Evolutionary conservation across 2,113 vertebrate genomes (phyloP), one percentile per base, ranked within the genome.

Genomic region (Nesoenas mayeri): DNA sequence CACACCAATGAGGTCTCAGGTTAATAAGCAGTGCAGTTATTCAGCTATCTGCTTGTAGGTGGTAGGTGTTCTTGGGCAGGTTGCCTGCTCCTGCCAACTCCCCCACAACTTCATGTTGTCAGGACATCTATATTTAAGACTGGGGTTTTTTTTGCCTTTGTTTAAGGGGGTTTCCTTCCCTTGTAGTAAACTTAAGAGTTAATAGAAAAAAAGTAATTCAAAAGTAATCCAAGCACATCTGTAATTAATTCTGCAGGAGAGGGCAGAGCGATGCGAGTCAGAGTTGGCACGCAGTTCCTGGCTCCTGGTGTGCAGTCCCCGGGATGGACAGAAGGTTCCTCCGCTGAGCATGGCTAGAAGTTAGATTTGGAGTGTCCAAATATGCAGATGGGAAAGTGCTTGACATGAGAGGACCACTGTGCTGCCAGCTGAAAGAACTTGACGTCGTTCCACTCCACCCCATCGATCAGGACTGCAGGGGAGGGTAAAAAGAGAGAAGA

Each of bases 391-490:
- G 99, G 99, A 96, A 99, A 99, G 98, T 99, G 99, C 97, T 99
- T 99, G 97, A 99, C 99, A 4, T 99, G 99, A 51, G 99, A 99
- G 17, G 99, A 99, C 99, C 99, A 99, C 97, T 99, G 99, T 28
- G 99, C 99, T 10, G 99, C 99, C 94, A 99, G 97, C 98, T 99
- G 99, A 97, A 99, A 99, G 97, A 99, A 99, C 98, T 99, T 99
- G 72, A 99, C 99, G 3, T 99, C 99, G 6, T 99, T 99, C 99
- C 99, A 99, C 93, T 99, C 99, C 50, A 99, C 98, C 2, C 99
- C 99, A 0, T 99, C 99, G 19, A 99, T 99, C 95, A 99, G 97
- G 85, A 99, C 99, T 99, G 98, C 19, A 83, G 70, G 38, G 56
- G 66, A 93, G 25, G 44, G 74, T 12, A 61, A 66, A 93, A 48